Evolutionary conservation across 2,113 vertebrate species (phyloP).

Genomic region (Todiramphus saurophagus): DNA sequence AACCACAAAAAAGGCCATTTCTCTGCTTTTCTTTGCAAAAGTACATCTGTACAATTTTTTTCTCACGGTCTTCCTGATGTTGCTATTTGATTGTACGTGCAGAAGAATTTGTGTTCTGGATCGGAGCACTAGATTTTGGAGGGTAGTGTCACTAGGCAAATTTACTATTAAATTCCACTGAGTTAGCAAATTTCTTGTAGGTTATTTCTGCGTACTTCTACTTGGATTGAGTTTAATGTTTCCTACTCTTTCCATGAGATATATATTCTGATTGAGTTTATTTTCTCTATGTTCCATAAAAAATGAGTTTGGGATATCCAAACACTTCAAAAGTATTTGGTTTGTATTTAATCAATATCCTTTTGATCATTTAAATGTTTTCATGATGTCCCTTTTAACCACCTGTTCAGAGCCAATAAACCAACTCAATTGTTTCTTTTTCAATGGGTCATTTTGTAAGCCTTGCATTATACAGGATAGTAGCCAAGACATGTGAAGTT

Average conservation of each 20-base stretch:
- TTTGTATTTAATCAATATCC: constrained; percentile 8
- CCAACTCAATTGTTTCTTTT: background rate
- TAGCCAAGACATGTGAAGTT: background rate
- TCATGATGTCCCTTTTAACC: background rate
- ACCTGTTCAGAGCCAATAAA: background rate
- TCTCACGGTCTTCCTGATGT: background rate
- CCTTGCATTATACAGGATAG: background rate
- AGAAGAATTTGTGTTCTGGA: background rate
- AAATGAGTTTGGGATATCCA: background rate
- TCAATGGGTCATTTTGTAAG: background rate
- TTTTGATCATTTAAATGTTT: background rate
- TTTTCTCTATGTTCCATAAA: background rate
- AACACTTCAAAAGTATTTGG: background rate
- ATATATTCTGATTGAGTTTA: background rate
- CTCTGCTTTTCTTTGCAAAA: background rate
- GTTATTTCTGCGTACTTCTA: background rate
- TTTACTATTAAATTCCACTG: background rate
- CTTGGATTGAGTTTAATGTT: background rate
- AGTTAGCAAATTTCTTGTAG: background rate
- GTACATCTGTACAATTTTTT: background rate
- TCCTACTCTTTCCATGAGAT: background rate
- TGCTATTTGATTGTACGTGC: background rate
- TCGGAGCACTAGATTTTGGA: background rate
- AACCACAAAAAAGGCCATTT: background rate
- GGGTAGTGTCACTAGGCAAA: background rate